Base-by-base conservation (phyloP, 2,113 vertebrate species). In the Mesocricetus auratus region DNA sequence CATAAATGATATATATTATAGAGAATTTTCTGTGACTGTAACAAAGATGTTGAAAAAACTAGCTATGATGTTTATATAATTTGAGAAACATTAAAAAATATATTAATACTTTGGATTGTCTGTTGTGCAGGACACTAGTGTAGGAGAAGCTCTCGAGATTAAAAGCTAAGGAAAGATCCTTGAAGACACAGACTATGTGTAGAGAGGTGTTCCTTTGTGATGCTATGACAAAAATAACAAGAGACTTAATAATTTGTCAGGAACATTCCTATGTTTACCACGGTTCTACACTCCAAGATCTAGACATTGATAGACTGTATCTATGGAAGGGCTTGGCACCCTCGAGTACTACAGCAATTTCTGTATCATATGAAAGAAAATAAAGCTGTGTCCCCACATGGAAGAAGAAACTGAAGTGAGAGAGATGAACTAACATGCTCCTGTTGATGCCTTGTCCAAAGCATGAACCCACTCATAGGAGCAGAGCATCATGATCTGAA, bases 31-130 rank as follows among this genome's bases (percentile, higher is more conserved):
- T 64, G 26, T 87, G 68, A 42, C 21, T 79, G 24, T n/a, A 75
- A 95, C 93, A 82, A 53, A 83, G 89, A 5, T 94, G 9, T 42
- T 75, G 11, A 79, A 5, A 16, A 75, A 85, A 19, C 17, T 45
- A 60, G 22, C 10, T 26, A 39, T 39, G 7, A 29, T 15, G 77
- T 89, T 89, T 11, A 1, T 88, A 69, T 50, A 79, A 15, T 73
- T 96, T 86, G 33, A 69, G 7, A 42, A 90, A 24, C 45, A n/a
- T 56, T 87, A 36, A 66, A 31, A 93, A 91, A 68, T 85, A 86
- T 47, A 42, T 50, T 64, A 94, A 21, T 53, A 42, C 69, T 95
- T 89, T 81, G 47, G 78, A 68, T 75, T 36, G 62, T 74, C 42
- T 68, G 0, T 53, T 64, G 0, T 71, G 11, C 26, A 33, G 36